Conservation (phyloP, 2,888 invertebrate species). For the Lomographa bimaculata region DNA sequence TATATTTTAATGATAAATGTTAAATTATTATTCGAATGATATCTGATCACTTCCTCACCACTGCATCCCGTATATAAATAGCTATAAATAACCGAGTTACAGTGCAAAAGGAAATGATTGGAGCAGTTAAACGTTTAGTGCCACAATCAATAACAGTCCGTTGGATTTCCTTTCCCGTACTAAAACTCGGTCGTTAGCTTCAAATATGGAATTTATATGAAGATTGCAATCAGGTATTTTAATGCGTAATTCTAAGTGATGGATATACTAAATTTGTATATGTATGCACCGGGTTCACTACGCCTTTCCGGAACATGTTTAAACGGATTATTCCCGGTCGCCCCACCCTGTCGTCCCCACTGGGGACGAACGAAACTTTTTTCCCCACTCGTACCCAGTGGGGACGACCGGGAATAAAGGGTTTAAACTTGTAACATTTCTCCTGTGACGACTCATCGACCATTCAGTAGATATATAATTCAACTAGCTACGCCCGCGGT, state of each 20-base stretch:
- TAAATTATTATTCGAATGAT: no score
- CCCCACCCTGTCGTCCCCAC: no score
- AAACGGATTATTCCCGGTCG: no score
- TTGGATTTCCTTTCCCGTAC: constrained; percentile 24
- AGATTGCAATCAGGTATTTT: constrained; percentile 8
- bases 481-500: no score
- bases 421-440: no score
- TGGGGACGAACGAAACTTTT: no score
- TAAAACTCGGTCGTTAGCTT: constrained; percentile 24
- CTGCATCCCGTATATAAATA: not conserved
- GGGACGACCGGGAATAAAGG: no score
- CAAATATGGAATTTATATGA: constrained; percentile 20
- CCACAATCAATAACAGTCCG: constrained; percentile 27
- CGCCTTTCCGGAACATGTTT: not conserved
- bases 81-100: constrained; percentile 23
- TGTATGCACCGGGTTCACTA: no score
- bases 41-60: not conserved
- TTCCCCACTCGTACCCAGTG: no score
- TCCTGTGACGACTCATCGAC: no score
- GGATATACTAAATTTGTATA: not conserved
- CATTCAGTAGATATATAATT: no score
- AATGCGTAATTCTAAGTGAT: constrained; percentile 5
- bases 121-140: constrained; percentile 27
- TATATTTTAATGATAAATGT: no score
- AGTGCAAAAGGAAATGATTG: constrained; percentile 25